phyloP scores from a whole-genome alignment of 2,113 vertebrate species.

The Vulpes vulpes region DNA sequence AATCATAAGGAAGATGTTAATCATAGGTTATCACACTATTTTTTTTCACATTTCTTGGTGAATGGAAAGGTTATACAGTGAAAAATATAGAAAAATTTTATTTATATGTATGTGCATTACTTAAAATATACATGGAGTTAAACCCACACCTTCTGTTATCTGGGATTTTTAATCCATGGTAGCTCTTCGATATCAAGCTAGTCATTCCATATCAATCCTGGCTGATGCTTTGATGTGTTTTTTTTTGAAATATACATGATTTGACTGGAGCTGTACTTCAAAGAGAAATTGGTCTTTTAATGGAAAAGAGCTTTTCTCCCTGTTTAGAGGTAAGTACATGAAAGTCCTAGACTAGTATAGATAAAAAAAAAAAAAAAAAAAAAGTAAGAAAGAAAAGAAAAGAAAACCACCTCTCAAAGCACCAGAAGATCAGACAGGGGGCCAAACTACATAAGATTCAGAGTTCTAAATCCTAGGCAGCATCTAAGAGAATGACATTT shows the following conservation, averaged over 20 bases:
- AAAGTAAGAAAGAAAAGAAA: background rate
- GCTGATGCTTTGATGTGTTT: slow-evolving; percentile 82
- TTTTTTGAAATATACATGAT: slow-evolving; percentile 84
- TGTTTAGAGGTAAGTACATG: slow-evolving; percentile 74
- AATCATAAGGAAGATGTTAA: background rate
- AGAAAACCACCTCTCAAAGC: background rate
- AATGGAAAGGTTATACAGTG: background rate
- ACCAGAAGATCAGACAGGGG: background rate
- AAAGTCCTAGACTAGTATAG: slow-evolving; percentile 51
- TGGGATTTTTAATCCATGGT: slow-evolving; percentile 76
- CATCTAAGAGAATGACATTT: background rate
- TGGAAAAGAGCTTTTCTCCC: slow-evolving; percentile 77
- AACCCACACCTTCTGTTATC: background rate
- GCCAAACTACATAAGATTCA: background rate
- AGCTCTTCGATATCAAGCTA: slow-evolving; percentile 58
- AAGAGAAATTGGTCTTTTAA: slow-evolving; percentile 81
- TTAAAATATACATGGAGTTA: background rate
- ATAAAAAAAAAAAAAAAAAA: background rate
- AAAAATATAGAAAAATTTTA: background rate
- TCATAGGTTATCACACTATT: background rate
- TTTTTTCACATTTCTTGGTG: background rate
- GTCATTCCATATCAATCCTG: slow-evolving; percentile 80
- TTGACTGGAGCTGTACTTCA: slow-evolving; percentile 83
- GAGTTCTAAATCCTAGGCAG: background rate
- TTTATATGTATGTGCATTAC: background rate